phyloP scores from a whole-genome alignment of 2,113 vertebrate genomes.

The Channa argus region DNA sequence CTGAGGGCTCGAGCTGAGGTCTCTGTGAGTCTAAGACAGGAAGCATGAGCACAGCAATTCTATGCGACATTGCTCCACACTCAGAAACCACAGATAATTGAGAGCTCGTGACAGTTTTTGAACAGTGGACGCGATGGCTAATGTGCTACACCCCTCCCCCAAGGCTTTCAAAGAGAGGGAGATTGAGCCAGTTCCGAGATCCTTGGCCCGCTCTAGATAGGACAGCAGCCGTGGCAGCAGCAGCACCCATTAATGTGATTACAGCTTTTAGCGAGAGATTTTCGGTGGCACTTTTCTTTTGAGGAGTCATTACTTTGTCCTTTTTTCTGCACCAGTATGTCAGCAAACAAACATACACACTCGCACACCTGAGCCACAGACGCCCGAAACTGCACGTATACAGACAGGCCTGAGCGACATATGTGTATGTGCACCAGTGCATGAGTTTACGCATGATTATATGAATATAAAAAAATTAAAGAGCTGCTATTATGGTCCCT shows the following conservation, averaged over 20 bases:
- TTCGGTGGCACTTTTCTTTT: constrained; percentile 68
- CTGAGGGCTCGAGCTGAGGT: constrained; percentile 52
- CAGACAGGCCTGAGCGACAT: background rate
- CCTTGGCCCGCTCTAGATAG: constrained; percentile 63
- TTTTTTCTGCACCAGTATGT: constrained; percentile 51
- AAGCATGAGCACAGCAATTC: constrained; percentile 10
- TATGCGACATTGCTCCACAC: constrained; percentile 37
- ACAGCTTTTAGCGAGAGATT: constrained; percentile 76
- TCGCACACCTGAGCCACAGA: constrained; percentile 24
- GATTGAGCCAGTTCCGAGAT: constrained; percentile 54
- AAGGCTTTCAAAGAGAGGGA: constrained; percentile 30
- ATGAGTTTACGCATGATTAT: constrained; percentile 15
- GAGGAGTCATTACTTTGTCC: constrained; percentile 65
- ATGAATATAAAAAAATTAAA: constrained; percentile 13
- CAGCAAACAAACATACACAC: constrained; percentile 46
- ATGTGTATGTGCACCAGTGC: background rate
- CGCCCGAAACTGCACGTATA: background rate
- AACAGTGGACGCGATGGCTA: constrained; percentile 47
- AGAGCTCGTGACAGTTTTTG: constrained; percentile 49
- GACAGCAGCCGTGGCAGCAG: constrained; percentile 40
- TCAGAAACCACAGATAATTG: constrained; percentile 37
- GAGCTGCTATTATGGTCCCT: too few species aligned
- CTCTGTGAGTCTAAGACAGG: constrained; percentile 46
- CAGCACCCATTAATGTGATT: constrained; percentile 76
- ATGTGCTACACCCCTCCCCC: constrained; percentile 39